These are phyloP conservation scores for Gorsachius goisagi DNA, from an alignment of 2,113 vertebrate genomes.

Conservation along the genomic window DNA sequence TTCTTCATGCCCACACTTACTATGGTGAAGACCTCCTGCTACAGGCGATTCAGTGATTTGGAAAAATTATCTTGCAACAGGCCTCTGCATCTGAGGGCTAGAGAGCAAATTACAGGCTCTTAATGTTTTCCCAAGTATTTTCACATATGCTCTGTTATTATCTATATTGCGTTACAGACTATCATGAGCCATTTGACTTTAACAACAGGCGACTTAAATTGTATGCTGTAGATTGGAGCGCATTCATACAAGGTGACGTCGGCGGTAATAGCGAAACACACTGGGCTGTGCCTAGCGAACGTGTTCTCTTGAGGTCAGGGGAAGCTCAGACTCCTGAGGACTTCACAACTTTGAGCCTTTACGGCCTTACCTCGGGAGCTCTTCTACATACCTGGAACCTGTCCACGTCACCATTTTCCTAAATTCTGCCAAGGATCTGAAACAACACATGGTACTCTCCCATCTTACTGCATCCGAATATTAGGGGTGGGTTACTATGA, in stretches of 20 bases:
- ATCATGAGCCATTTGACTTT: conserved; percentile 12
- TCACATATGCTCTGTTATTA: conserved; percentile 38
- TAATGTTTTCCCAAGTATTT: conserved; percentile 30
- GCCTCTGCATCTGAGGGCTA: neutral
- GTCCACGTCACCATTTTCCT: neutral
- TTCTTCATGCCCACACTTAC: neutral
- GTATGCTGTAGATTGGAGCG: accelerated
- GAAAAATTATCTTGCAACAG: conserved; percentile 5
- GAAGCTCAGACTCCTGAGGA: neutral
- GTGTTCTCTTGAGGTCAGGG: neutral
- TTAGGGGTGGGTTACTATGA: neutral
- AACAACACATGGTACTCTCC: neutral
- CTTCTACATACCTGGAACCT: neutral
- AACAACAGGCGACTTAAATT: conserved; percentile 8
- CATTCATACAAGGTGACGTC: accelerated
- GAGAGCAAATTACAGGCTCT: conserved; percentile 41
- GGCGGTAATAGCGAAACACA: neutral
- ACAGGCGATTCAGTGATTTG: neutral
- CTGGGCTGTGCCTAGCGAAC: neutral
- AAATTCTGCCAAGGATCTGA: neutral
- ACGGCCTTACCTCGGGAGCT: neutral
- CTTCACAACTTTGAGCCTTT: neutral
- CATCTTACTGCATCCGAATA: neutral
- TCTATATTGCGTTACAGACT: conserved; percentile 22
- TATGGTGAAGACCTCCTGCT: neutral